Evolutionary conservation across 2,888 invertebrate species (phyloP).

Genomic region (Chrysotoxum bicinctum): DNA sequence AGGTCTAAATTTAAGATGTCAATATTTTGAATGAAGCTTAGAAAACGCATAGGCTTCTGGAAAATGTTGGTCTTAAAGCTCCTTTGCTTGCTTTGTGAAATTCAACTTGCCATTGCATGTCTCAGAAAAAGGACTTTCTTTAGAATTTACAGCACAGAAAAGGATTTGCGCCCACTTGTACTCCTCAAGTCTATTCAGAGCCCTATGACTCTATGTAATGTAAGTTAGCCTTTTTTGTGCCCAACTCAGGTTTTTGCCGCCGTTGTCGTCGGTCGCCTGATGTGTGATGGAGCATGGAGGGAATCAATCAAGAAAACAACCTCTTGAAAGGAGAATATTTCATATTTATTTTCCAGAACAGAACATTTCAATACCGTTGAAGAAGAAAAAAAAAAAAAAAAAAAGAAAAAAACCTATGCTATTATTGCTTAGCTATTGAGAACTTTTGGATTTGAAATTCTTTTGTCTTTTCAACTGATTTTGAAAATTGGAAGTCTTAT

Average conservation of each 20-base stretch:
- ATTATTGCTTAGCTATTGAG: conserved; percentile 11
- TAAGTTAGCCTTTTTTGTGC: conserved; percentile 6
- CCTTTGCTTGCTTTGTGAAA: too few species aligned
- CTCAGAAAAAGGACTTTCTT: not conserved
- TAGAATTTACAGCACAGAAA: not conserved
- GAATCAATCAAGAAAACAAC: conserved; percentile 26
- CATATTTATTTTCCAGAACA: conserved; percentile 36
- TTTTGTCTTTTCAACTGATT: conserved; percentile 61
- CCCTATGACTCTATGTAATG: not conserved
- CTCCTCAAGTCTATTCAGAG: not conserved
- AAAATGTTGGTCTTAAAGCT: too few species aligned
- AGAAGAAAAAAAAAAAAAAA: not conserved
- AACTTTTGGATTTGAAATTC: conserved; percentile 42
- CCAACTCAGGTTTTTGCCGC: not conserved
- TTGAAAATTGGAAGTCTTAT: conserved; percentile 39
- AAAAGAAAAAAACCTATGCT: not conserved
- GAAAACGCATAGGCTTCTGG: too few species aligned
- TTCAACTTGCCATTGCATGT: not conserved
- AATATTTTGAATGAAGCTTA: too few species aligned
- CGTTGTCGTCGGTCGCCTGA: not conserved
- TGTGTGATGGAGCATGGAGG: not conserved
- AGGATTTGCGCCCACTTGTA: not conserved
- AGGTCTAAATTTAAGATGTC: too few species aligned
- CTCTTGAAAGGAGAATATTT: conserved; percentile 41
- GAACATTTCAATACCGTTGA: conserved; percentile 30